phyloP scores from a whole-genome alignment of 2,888 invertebrate genomes.

The Itoplectis maculator region DNA sequence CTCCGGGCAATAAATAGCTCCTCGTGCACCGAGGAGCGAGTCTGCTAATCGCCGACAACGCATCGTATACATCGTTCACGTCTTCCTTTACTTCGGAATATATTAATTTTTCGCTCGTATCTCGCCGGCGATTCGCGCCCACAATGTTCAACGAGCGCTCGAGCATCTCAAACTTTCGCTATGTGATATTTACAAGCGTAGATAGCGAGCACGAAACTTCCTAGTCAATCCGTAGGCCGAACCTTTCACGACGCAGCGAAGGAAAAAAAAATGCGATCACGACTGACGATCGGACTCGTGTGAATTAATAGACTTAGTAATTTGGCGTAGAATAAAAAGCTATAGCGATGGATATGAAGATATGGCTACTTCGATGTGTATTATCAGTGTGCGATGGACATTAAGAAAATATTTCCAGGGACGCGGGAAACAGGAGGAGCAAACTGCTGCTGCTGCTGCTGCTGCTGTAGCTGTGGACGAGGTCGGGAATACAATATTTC shows the following conservation, averaged over 20 bases:
- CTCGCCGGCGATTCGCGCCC: not conserved
- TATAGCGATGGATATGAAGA: too few relatives aligned
- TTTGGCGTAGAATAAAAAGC: too few relatives aligned
- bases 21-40: not conserved
- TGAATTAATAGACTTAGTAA: not conserved
- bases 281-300: not conserved
- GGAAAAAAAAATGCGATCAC: not conserved
- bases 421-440: not conserved
- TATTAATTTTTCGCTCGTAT: not conserved
- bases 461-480: not conserved
- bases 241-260: not conserved
- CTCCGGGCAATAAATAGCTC: constrained; percentile 26
- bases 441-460: not conserved
- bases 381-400: constrained; percentile 2
- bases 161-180: constrained; percentile 26
- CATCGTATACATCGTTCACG: not conserved
- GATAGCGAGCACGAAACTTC: constrained; percentile 7
- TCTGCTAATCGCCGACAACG: not conserved
- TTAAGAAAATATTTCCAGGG: not conserved
- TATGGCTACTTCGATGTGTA: not conserved
- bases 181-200: not conserved
- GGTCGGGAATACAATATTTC: constrained; percentile 23
- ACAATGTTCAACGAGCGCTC: not conserved
- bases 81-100: constrained; percentile 2
- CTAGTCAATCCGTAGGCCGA: constrained; percentile 1